Percentiles rank a stretch among this genome's conserved stretches.
These are phyloP conservation scores for Antheraea pernyi DNA, from an alignment of 1,140 invertebrate genomes.

Conservation along the genomic window DNA sequence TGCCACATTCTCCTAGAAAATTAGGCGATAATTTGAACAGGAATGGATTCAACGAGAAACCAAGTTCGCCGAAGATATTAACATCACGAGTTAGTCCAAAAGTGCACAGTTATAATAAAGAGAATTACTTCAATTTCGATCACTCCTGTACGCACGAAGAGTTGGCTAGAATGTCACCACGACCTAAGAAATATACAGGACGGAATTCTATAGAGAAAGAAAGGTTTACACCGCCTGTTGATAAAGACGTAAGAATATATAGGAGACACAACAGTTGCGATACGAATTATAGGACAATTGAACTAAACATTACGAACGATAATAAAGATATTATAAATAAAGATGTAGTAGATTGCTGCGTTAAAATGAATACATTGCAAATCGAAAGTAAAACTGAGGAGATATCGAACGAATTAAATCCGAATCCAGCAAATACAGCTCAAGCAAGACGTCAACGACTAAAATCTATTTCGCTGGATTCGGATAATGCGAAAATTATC, in stretches of 20 bases:
- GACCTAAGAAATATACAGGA: slow-evolving; percentile 58
- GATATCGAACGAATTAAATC: slow-evolving; percentile 46
- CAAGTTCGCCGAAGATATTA: slow-evolving; percentile 63
- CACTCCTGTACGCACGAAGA: slow-evolving; percentile 35
- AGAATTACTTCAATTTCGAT: slow-evolving; percentile 73
- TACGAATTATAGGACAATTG: slow-evolving; percentile 65
- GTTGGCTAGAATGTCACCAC: slow-evolving; percentile 44
- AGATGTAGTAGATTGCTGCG: slow-evolving; percentile 70
- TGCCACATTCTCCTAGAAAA: slow-evolving; percentile 62
- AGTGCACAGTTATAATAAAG: slow-evolving; percentile 67
- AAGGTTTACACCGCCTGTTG: slow-evolving; percentile 62
- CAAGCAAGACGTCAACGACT: slow-evolving; percentile 71
- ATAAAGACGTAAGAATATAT: slow-evolving; percentile 66
- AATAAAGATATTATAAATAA: slow-evolving; percentile 49
- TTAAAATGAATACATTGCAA: slow-evolving; percentile 55
- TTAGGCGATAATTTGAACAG: slow-evolving; percentile 65
- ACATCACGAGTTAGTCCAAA: slow-evolving; percentile 66
- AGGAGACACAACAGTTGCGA: slow-evolving; percentile 71
- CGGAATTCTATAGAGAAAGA: slow-evolving; percentile 68
- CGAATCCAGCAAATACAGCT: slow-evolving; percentile 55
- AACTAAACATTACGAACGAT: slow-evolving; percentile 57
- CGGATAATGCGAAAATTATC: slow-evolving; percentile 78
- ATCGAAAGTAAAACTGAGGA: slow-evolving; percentile 50
- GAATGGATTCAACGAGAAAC: slow-evolving; percentile 62
- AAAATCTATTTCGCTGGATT: slow-evolving; percentile 79